phyloP scores from a whole-genome alignment of 2,113 vertebrate species.

The Gambusia affinis region DNA sequence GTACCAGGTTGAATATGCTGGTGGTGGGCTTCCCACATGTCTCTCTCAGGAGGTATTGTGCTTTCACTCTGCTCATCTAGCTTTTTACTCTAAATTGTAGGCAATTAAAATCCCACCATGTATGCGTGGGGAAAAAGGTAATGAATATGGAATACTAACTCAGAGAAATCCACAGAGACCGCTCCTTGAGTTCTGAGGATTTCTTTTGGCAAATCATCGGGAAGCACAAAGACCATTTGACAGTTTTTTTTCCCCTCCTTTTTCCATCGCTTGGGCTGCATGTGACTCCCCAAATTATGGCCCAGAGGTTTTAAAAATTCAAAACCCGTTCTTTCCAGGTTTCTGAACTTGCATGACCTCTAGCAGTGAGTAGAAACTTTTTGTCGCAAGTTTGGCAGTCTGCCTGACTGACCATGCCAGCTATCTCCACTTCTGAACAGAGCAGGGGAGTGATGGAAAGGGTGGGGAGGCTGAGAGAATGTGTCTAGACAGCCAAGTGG shows the following conservation, averaged over 20 bases:
- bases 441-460: conserved; percentile 59
- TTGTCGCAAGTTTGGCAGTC: conserved; percentile 65
- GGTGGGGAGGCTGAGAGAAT: conserved; percentile 57
- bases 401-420: conserved; percentile 66
- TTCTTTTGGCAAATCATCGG: conserved; percentile 61
- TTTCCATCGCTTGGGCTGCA: conserved; percentile 32
- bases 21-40: conserved; percentile 64
- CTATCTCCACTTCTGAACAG: conserved; percentile 51
- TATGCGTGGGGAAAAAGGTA: conserved; percentile 54
- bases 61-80: conserved; percentile 54
- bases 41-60: conserved; percentile 45
- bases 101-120: conserved; percentile 74
- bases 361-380: conserved; percentile 69
- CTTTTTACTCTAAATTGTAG: conserved; percentile 64
- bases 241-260: conserved; percentile 23
- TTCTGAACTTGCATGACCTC: conserved; percentile 73
- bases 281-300: conserved; percentile 49
- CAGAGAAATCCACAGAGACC: conserved; percentile 62
- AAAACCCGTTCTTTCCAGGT: conserved; percentile 70
- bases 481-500: conserved; percentile 73
- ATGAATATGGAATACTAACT: conserved; percentile 77
- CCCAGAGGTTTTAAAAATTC: conserved; percentile 73
- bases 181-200: conserved; percentile 65
- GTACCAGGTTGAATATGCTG: conserved; percentile 59
- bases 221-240: conserved; percentile 69